Evolutionary conservation across 1,140 invertebrate genomes (phyloP), one percentile per base, ranked within the genome.

Genomic region (Babylonia areolata): DNA sequence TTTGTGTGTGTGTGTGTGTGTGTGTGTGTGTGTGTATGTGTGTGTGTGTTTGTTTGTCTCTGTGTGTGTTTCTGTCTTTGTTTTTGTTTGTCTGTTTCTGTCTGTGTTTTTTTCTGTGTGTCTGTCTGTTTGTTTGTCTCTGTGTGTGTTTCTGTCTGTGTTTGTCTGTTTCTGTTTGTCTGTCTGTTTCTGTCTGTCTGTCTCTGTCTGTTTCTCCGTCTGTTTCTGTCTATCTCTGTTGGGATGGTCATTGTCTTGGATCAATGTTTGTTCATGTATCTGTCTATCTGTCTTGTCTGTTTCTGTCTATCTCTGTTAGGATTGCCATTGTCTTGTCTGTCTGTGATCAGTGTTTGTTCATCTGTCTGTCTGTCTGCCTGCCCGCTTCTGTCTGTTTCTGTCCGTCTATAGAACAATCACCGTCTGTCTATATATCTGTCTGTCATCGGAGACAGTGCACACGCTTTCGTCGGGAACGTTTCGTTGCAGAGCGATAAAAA

Each of bases 181-280:
- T 37, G 71, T 73, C 28, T 73, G n/a, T 1, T 92, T 91, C 77
- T 73, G 93, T 3, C 81, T 93, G n/a, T 92, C 92, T 33, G 92
- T 92, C 51, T n/a, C n/a, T n/a, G n/a, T 51, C 28, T 73, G 71
- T 73, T 9, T 73, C 1, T 73, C 28, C 9, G 71, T 73, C 28
- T 73, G n/a, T 1, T 92, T 91, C 77, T 73, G 93, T 3, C 81
- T 93, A 23, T 92, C 92, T 33, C n/a, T n/a, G n/a, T n/a, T n/a
- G n/a, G 92, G 92, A 42, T 93, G 92, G 90, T 93, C 33, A 91
- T 89, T 73, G 93, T 93, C 58, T 23, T n/a, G n/a, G n/a, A n/a
- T n/a, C n/a, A n/a, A n/a, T n/a, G n/a, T n/a, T n/a, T n/a, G n/a
- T n/a, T n/a, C n/a, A n/a, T n/a, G n/a, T n/a, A 37, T 77, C 15